phyloP scores from a whole-genome alignment of 2,797 vertebrate species.

The Rhinoraja longicauda region DNA sequence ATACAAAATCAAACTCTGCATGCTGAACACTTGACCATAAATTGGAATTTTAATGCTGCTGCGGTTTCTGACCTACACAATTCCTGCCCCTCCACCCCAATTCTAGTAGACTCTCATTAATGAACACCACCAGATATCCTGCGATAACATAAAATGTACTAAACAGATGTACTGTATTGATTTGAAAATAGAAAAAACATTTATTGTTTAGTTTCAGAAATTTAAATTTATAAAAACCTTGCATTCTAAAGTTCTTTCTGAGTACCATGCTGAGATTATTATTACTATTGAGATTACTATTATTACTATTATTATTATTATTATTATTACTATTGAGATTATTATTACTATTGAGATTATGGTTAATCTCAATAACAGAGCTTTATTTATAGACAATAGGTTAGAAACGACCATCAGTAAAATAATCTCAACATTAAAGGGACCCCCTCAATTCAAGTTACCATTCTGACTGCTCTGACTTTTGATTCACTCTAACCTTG shows the following conservation, averaged over 20 bases:
- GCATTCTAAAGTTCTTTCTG: not conserved
- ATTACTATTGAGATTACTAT: too few species aligned
- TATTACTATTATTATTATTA: too few species aligned
- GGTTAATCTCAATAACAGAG: too few species aligned
- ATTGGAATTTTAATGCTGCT: not conserved
- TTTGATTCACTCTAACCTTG: not conserved
- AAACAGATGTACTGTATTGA: not conserved
- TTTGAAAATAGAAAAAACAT: too few species aligned
- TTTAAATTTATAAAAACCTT: not conserved
- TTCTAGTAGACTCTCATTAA: not conserved
- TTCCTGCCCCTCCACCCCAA: not conserved
- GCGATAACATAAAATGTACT: not conserved
- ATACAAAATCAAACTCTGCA: not conserved
- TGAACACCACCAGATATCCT: not conserved
- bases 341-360: too few species aligned
- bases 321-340: too few species aligned
- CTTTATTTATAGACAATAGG: too few species aligned
- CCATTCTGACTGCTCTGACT: not conserved
- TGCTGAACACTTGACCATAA: not conserved
- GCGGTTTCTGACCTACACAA: not conserved
- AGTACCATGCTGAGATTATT: too few species aligned
- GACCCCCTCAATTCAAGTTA: not conserved
- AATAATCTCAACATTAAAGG: not conserved
- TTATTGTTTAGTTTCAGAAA: not conserved
- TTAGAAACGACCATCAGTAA: not conserved